Evolutionary conservation across 2,888 invertebrate species (phyloP).

Genomic region (Apamea monoglypha): DNA sequence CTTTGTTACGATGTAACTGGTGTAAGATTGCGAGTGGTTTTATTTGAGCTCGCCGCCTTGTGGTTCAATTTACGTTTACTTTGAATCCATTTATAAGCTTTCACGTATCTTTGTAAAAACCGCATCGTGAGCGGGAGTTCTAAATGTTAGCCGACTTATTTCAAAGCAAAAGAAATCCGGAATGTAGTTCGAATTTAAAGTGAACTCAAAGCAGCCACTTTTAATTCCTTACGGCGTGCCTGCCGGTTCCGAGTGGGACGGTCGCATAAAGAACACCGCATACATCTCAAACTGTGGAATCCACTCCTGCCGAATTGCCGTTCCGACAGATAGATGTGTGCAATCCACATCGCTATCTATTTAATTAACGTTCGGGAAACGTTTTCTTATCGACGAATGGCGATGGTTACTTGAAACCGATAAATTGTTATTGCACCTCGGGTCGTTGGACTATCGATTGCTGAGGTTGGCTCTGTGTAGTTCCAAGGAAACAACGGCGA

Average conservation of each 20-base stretch:
- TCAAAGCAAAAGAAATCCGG: constrained; percentile 35
- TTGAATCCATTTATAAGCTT: constrained; percentile 21
- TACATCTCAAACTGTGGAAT: constrained; percentile 43
- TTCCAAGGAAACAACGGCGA: constrained; percentile 37
- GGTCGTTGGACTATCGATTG: constrained; percentile 82
- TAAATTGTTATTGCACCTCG: constrained; percentile 74
- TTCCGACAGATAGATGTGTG: constrained; percentile 60
- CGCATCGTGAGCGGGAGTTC: constrained; percentile 2
- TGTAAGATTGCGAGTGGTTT: constrained; percentile 22
- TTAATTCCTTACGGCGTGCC: constrained; percentile 46
- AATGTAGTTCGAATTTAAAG: constrained; percentile 39
- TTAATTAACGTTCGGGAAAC: constrained; percentile 75
- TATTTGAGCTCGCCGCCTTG: constrained; percentile 43
- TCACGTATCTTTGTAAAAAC: constrained; percentile 35
- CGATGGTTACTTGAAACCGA: constrained; percentile 72
- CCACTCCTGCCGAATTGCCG: constrained; percentile 49
- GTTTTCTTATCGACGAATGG: constrained; percentile 72
- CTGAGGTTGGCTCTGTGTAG: constrained; percentile 45
- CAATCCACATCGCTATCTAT: constrained; percentile 67
- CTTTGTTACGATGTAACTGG: constrained; percentile 34
- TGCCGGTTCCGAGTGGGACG: constrained; percentile 1
- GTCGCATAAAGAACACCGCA: constrained; percentile 49
- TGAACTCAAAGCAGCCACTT: constrained; percentile 41
- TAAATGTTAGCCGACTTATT: constrained; percentile 34
- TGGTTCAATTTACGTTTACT: constrained; percentile 36